phyloP scores from a whole-genome alignment of 2,113 vertebrate species.

The Catagonus wagneri region DNA sequence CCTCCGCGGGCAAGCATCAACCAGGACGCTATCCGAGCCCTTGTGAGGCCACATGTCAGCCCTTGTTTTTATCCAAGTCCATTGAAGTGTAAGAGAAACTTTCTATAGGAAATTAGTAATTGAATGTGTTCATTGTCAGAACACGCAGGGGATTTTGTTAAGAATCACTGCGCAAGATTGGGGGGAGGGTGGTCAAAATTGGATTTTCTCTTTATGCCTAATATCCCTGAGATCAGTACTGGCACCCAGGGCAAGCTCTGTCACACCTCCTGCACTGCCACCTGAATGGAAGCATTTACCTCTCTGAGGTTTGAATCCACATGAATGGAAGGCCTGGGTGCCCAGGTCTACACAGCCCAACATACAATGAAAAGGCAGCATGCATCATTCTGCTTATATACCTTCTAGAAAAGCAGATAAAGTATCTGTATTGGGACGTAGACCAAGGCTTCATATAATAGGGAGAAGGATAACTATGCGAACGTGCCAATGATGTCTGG shows the following conservation, averaged over 20 bases:
- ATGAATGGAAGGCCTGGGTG: background rate
- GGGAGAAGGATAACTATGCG: background rate
- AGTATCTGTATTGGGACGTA: background rate
- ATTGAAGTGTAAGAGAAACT: conserved; percentile 13
- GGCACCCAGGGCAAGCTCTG: background rate
- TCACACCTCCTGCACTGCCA: background rate
- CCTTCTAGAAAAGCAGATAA: background rate
- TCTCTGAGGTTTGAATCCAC: background rate
- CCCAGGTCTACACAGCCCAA: background rate
- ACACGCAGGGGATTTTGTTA: conserved; percentile 31
- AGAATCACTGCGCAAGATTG: background rate
- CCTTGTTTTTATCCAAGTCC: conserved; percentile 52
- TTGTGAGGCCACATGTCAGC: background rate
- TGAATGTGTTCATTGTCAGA: conserved; percentile 39
- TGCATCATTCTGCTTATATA: background rate
- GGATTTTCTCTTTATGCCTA: background rate
- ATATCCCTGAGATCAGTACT: background rate
- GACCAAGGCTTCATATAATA: background rate
- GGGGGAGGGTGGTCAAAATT: background rate
- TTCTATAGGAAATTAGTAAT: conserved; percentile 57
- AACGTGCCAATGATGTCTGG: background rate
- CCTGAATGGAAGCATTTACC: background rate
- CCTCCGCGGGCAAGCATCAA: conserved; percentile 29
- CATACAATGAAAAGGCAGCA: background rate
- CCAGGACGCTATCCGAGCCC: background rate